These are phyloP conservation scores for Acrocephalus arundinaceus DNA, from an alignment of 2,113 vertebrate species.

Conservation along the genomic window DNA sequence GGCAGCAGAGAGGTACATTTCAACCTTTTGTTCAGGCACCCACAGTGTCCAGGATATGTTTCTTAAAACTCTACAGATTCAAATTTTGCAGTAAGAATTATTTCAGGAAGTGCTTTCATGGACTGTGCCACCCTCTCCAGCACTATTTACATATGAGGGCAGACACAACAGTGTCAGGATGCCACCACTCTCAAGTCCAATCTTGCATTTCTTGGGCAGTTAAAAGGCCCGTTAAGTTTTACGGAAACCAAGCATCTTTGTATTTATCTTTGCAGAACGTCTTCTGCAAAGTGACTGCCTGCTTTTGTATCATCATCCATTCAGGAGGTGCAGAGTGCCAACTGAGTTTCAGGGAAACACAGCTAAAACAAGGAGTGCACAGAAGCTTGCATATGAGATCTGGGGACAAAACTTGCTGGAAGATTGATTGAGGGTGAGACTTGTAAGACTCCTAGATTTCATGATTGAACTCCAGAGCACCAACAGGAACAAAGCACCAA, in stretches of 20 bases:
- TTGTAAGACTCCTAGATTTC: not conserved
- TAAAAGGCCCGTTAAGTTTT: not conserved
- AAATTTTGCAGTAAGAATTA: not conserved
- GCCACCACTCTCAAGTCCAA: fast-evolving
- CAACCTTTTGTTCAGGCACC: not conserved
- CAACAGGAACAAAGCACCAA: not conserved
- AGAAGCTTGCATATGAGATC: not conserved
- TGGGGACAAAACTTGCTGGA: not conserved
- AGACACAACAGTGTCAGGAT: not conserved
- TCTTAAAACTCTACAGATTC: not conserved
- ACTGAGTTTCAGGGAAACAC: not conserved
- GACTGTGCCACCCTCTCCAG: not conserved
- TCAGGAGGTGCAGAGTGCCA: not conserved
- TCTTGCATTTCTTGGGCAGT: not conserved
- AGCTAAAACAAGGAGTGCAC: not conserved
- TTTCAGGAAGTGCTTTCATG: not conserved
- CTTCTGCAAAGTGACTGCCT: not conserved
- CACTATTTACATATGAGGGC: fast-evolving
- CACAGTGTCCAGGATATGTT: not conserved
- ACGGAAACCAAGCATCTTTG: not conserved
- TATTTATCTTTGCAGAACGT: not conserved
- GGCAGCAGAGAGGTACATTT: not conserved
- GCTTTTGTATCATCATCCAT: not conserved
- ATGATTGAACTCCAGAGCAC: not conserved
- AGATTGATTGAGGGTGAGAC: not conserved